Conservation (phyloP, 1,140 invertebrate genomes). For the Trachelipus rathkii region DNA sequence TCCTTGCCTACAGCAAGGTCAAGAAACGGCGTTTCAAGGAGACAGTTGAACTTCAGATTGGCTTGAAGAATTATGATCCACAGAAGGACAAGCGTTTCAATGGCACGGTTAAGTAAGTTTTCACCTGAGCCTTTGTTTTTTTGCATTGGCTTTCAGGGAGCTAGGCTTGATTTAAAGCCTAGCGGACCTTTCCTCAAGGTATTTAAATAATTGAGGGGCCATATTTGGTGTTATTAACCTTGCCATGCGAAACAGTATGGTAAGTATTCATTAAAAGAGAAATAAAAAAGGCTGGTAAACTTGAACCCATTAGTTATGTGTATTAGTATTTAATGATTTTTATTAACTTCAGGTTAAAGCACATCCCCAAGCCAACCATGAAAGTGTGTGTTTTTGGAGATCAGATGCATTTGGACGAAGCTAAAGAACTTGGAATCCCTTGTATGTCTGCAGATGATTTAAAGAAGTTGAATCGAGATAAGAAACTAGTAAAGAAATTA, state of each 20-base stretch:
- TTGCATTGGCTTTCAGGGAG: conserved; percentile 22
- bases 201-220: conserved; percentile 52
- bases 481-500: conserved; percentile 98
- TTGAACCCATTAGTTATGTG: too few species aligned
- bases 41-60: conserved; percentile 98
- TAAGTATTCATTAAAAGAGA: too few species aligned
- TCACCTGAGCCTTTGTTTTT: conserved; percentile 27
- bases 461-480: conserved; percentile 99
- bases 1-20: conserved; percentile 70
- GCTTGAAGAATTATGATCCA: conserved; percentile 99
- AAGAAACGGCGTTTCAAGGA: conserved; percentile 92
- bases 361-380: conserved; percentile 96
- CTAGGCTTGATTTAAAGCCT: background rate
- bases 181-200: conserved; percentile 54
- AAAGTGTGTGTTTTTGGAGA: conserved; percentile 97
- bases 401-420: conserved; percentile 99
- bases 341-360: conserved; percentile 71
- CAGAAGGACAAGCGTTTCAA: conserved; percentile 99
- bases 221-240: too few species aligned
- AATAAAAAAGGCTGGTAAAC: too few species aligned
- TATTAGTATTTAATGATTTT: too few species aligned
- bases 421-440: conserved; percentile 84
- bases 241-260: too few species aligned
- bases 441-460: conserved; percentile 96
- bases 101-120: conserved; percentile 93